Base-by-base conservation (phyloP, 53 echinoderm and acorn worm species). In the Astropecten irregularis region DNA sequence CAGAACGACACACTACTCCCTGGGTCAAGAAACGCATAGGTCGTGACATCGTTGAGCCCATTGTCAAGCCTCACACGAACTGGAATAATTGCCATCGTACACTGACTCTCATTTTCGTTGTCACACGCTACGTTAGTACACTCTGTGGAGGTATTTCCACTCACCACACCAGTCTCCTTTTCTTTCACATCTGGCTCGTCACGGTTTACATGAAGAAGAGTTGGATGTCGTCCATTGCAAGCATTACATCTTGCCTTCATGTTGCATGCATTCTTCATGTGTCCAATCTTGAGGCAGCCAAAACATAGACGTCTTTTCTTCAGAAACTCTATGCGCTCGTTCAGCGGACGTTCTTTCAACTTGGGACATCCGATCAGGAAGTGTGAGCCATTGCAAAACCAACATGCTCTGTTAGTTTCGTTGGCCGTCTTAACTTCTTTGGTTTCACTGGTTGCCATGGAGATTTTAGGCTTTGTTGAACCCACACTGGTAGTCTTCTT, bases 11-110 rank as follows among this genome's bases (percentile, higher is more conserved):
- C n/a, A n/a, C 73, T 86, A 48, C 65, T 65, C 13, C 87, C 79
- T 39, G 87, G 87, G 33, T 87, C 87, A 2, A 87, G 44, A 26
- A 87, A 87, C 0, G 79, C 87, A 68, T 87, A 77, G 19, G 63
- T 76, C 39, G 51, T 21, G n/a, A n/a, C n/a, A n/a, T n/a, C n/a
- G n/a, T n/a, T n/a, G n/a, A n/a, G n/a, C n/a, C n/a, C n/a, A n/a
- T 67, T 33, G 0, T 56, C 23, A 64, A 64, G 64, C 32, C 64
- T 64, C 56, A 86, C 87, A 22, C 53, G 49, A 21, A 86, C 87
- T 50, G 79, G 68, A 32, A 77, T 36, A 9, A 86, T 86, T 23
- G 87, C 74, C n/a, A n/a, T n/a, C n/a, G n/a, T n/a, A n/a, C n/a
- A n/a, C n/a, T n/a, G n/a, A n/a, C n/a, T n/a, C n/a, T 60, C 51